A percentile compares a stretch with the other conserved stretches of the same genome.
These are phyloP conservation scores for Pteronura brasiliensis DNA, from an alignment of 2,113 vertebrate species.

Conservation along the genomic window DNA sequence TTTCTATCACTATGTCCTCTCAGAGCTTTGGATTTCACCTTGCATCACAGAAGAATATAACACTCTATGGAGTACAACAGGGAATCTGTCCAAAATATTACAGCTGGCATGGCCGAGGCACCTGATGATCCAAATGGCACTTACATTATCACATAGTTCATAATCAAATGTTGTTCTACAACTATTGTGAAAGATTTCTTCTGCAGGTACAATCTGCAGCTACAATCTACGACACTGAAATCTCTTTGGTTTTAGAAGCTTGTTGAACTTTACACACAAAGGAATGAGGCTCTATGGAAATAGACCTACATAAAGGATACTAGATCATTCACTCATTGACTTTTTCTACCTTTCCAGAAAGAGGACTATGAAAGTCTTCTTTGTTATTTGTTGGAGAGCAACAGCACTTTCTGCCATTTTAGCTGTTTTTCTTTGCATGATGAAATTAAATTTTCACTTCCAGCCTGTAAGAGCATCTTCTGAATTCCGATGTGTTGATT, in stretches of 20 bases:
- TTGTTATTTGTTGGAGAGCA: background rate
- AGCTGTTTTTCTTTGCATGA: background rate
- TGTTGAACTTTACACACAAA: background rate
- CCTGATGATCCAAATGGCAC: too few species aligned
- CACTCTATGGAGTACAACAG: background rate
- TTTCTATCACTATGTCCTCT: background rate
- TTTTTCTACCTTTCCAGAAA: background rate
- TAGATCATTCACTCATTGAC: background rate
- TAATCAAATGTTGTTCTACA: background rate
- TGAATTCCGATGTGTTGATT: conserved; percentile 32
- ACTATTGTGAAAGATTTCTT: background rate
- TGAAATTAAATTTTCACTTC: background rate
- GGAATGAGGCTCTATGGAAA: background rate
- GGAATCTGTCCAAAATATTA: background rate
- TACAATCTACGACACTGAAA: background rate
- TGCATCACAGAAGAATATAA: background rate
- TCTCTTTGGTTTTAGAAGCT: background rate
- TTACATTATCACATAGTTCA: background rate
- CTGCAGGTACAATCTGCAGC: background rate
- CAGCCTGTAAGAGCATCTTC: background rate
- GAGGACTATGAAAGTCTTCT: background rate
- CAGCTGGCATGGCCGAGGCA: background rate
- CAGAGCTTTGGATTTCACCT: background rate
- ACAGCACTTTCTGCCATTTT: background rate
- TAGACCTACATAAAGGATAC: background rate